phyloP scores from a whole-genome alignment of 2,797 vertebrate species.

The Sebastes melanostomus region DNA sequence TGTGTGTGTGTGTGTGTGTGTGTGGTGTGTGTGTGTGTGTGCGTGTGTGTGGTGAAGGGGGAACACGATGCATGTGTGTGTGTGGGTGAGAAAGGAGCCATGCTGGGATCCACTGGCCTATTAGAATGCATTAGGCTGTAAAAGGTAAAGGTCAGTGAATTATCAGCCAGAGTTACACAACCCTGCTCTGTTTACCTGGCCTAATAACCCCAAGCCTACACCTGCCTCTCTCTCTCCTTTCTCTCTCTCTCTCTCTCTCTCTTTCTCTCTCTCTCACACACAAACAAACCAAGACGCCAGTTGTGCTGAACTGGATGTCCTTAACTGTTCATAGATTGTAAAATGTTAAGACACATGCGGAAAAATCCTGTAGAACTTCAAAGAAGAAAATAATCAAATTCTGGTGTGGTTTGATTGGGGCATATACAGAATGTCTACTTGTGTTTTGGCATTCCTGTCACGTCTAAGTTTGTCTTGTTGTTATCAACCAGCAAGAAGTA shows the following conservation, averaged over 20 bases:
- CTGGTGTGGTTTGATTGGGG: constrained; percentile 8
- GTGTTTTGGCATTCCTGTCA: constrained; percentile 15
- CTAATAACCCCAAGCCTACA: constrained; percentile 66
- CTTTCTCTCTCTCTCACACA: neutral
- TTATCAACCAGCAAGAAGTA: constrained; percentile 1
- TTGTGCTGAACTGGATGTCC: constrained; percentile 15
- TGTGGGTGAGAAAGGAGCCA: constrained; percentile 34
- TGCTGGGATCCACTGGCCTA: constrained; percentile 56
- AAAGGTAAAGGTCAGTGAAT: constrained; percentile 79
- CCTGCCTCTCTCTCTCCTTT: constrained; percentile 35
- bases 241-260: neutral
- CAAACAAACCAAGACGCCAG: neutral
- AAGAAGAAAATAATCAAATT: constrained; percentile 16
- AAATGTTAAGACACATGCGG: constrained; percentile 17
- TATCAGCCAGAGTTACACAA: constrained; percentile 76
- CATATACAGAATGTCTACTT: neutral
- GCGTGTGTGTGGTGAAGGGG: neutral
- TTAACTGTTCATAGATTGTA: neutral
- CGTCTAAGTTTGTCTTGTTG: neutral
- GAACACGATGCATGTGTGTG: constrained; percentile 14
- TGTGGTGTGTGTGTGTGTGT: constrained; percentile 24
- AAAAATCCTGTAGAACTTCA: constrained; percentile 27
- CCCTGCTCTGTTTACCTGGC: constrained; percentile 67
- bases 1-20: constrained; percentile 12
- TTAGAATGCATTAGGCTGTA: constrained; percentile 76